Evolutionary conservation across 2,113 vertebrate species (phyloP).

Genomic region (Stegostoma tigrinum): DNA sequence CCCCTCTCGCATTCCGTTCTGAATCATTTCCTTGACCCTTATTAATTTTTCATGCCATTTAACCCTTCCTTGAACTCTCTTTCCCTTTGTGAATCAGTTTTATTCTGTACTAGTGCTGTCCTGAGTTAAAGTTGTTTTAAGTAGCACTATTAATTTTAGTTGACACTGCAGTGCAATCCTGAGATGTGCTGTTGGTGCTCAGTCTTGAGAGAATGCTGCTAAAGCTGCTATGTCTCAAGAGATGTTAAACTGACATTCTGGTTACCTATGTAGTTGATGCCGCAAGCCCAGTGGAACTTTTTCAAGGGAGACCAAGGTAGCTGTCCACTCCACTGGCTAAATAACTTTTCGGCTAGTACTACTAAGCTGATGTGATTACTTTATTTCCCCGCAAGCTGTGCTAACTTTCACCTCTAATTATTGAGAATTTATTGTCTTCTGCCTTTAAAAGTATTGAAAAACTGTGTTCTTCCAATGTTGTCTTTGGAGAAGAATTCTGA

Average conservation of each 20-base stretch:
- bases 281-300: background rate
- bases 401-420: no score
- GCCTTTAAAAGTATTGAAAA: no score
- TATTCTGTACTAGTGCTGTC: background rate
- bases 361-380: no score
- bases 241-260: background rate
- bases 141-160: background rate
- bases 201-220: background rate
- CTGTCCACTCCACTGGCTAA: no score
- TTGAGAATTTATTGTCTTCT: no score
- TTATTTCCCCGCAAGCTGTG: no score
- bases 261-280: no score
- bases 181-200: no score
- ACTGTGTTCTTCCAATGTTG: no score
- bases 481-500: no score
- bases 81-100: background rate
- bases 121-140: background rate
- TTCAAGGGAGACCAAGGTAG: background rate
- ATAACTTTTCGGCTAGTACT: no score
- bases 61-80: background rate
- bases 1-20: background rate
- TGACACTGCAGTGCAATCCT: background rate
- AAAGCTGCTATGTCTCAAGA: background rate
- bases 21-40: no score
- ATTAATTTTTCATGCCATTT: background rate